A percentile compares a stretch with the other conserved stretches of the same genome.
Conservation (phyloP, 2,888 invertebrate genomes). For the Volucella inflata region DNA sequence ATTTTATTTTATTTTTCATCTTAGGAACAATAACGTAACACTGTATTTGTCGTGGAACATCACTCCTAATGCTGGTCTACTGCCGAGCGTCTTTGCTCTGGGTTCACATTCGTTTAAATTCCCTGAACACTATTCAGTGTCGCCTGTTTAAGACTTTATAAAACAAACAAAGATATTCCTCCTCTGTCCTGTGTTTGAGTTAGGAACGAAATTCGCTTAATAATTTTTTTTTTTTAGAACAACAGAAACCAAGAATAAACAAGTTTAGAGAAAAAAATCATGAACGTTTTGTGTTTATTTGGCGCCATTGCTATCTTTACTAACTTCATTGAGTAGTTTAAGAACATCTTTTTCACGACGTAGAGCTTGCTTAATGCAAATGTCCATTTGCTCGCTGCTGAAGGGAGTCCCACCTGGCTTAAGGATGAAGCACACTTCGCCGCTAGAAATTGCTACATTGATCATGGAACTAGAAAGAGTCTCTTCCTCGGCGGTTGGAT, state of each 20-base stretch:
- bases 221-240: constrained; percentile 58
- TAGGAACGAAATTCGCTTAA: constrained; percentile 54
- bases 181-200: constrained; percentile 23
- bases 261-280: constrained; percentile 43
- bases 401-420: constrained; percentile 91
- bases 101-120: constrained; percentile 95
- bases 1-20: constrained; percentile 78
- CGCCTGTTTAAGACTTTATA: constrained; percentile 82
- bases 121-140: constrained; percentile 93
- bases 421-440: constrained; percentile 87
- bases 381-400: constrained; percentile 85
- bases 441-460: constrained; percentile 88
- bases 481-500: constrained; percentile 94
- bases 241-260: constrained; percentile 50
- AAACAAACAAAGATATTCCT: constrained; percentile 34
- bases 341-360: constrained; percentile 85
- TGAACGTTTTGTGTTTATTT: constrained; percentile 33
- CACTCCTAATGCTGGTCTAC: constrained; percentile 97
- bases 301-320: constrained; percentile 43
- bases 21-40: constrained; percentile 96
- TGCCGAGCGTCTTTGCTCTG: constrained; percentile 93
- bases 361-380: constrained; percentile 87
- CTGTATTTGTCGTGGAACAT: constrained; percentile 98
- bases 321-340: constrained; percentile 70
- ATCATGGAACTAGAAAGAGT: constrained; percentile 87